Base-by-base conservation (phyloP, 2,888 invertebrate species). In the Eubasilissa splendida region DNA sequence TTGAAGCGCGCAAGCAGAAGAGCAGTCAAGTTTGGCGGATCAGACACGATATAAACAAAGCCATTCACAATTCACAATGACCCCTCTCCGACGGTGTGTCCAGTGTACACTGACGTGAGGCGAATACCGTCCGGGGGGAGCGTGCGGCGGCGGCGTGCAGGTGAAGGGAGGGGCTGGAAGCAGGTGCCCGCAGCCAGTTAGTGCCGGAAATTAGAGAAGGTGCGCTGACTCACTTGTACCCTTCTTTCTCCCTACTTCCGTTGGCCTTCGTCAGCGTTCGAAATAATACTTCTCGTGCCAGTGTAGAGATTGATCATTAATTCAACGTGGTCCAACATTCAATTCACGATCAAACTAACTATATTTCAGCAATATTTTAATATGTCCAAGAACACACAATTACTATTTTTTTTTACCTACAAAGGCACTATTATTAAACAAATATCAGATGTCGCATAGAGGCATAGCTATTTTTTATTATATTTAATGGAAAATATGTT, bases 141-240 rank as follows among this genome's bases (percentile, higher is more conserved):
- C 83, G 84, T 85, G 85, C 84, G 84, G 83, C 12, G 79, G 59
- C 74, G 65, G 56, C 59, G 54, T 42, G 10, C 54, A 56, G 82
- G 85, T 56, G 22, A 56, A 85, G 71, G 84, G 85, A 84, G 82
- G 84, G 85, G 86, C 84, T 85, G 85, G 86, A 86, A 84, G 87
- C 86, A 86, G 88, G 87, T 88, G 88, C 87, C 87, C 82, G 77
- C 73, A 22, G 58, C 53, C 8, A 31, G 58, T 71, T 50, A 76
- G 56, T 75, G 58, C 76, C 80, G 82, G 84, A 82, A 76, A 71
- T 76, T 63, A 31, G 60, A 66, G 71, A 66, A 66, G 70, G 76
- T 58, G 58, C 79, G 70, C 74, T 74, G 81, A 75, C 60, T 75
- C 65, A 60, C n/a, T 58, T n/a, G 33, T 74, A 80, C 80, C 77